Base-by-base conservation (phyloP, 2,113 vertebrate species). In the Siphamia tubifer region DNA sequence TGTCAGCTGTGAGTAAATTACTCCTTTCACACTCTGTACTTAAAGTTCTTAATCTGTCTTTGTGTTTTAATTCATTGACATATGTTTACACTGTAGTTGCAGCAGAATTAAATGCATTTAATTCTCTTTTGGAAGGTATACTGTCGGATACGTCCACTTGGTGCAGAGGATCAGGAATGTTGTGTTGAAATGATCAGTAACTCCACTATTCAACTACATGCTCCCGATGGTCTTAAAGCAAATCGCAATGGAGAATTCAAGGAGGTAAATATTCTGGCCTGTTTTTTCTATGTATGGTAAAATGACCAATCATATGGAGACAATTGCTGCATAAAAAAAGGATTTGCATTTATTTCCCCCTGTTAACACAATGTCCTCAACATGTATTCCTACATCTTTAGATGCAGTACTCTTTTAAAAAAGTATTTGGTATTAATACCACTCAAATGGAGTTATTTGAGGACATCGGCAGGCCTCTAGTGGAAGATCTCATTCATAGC, bases 321-420 rank as follows among this genome's bases (percentile, higher is more conserved):
- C 31, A 34, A n/a, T n/a, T n/a, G n/a, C n/a, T n/a, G n/a, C n/a
- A n/a, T n/a, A n/a, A n/a, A n/a, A n/a, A n/a, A n/a, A n/a, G n/a
- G n/a, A n/a, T n/a, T n/a, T n/a, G n/a, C n/a, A n/a, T n/a, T n/a
- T n/a, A n/a, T n/a, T n/a, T n/a, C n/a, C n/a, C n/a, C n/a, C n/a
- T n/a, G n/a, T n/a, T n/a, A n/a, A n/a, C n/a, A n/a, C n/a, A n/a
- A n/a, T n/a, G n/a, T n/a, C n/a, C n/a, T n/a, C n/a, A n/a, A n/a
- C 1, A 23, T 70, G 1, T 74, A 42, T 21, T 2, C 61, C 25
- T n/a, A n/a, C n/a, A n/a, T n/a, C 28, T 58, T 60, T 68, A 99
- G 97, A 97, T 91, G 0, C 98, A 99, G 68, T 98, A 98, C 85
- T 95, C 96, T 0, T 99, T 98, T 76, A 98, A 98, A 81, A 95